These are phyloP conservation scores for Trypoxylon attenuatum DNA, from an alignment of 2,888 invertebrate genomes.

Conservation along the genomic window DNA sequence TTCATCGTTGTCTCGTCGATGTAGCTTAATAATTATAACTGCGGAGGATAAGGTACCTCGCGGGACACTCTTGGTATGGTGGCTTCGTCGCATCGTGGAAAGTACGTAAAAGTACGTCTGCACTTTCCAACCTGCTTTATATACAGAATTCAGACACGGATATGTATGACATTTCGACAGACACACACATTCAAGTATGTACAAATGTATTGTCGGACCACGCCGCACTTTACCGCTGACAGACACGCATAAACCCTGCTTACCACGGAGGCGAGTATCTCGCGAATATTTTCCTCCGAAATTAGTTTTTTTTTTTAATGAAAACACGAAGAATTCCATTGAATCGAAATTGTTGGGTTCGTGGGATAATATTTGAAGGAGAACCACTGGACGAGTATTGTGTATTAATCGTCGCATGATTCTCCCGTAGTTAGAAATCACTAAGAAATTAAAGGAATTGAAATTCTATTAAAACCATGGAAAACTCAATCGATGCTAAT, in stretches of 20 bases:
- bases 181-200: slow-evolving; percentile 43
- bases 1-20: no score
- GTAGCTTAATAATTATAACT: no score
- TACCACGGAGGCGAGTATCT: slow-evolving; percentile 36
- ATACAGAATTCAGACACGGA: slow-evolving; percentile 55
- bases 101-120: neutral
- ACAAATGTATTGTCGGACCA: slow-evolving; percentile 52
- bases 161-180: slow-evolving; percentile 60
- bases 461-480: no score
- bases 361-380: neutral
- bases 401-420: neutral
- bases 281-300: slow-evolving; percentile 10
- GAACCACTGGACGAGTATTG: neutral
- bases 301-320: slow-evolving; percentile 9
- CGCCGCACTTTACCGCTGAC: slow-evolving; percentile 39
- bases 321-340: slow-evolving; percentile 8
- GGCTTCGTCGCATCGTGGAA: no score
- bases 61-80: no score
- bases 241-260: slow-evolving; percentile 49
- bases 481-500: no score
- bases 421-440: neutral
- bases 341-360: slow-evolving; percentile 3
- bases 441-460: no score
- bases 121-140: slow-evolving; percentile 41
- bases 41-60: no score